Evolutionary conservation across 2,113 vertebrate species (phyloP).

Genomic region (western clawed frog (Xenopus tropicalis)): DNA sequence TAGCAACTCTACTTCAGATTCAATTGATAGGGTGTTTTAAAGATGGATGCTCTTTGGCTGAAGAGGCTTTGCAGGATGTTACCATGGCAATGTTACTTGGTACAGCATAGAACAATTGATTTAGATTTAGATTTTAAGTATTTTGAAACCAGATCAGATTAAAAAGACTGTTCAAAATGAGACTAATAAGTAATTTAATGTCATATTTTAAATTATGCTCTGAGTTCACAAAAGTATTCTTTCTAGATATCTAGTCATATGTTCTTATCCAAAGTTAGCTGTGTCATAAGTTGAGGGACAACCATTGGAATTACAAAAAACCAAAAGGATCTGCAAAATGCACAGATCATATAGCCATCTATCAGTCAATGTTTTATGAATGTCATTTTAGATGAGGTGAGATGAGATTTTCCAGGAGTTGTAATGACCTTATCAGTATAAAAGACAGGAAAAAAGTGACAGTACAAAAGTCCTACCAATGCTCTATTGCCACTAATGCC

Average conservation of each 20-base stretch:
- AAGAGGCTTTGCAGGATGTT: not conserved
- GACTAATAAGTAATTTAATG: not conserved
- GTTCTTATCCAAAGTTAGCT: not conserved
- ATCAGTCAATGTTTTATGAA: too few relatives aligned
- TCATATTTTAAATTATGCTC: constrained; percentile 8
- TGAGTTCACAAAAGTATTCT: not conserved
- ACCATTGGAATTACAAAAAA: too few relatives aligned
- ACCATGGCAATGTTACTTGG: constrained; percentile 9
- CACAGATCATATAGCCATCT: too few relatives aligned
- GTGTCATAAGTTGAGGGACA: not conserved
- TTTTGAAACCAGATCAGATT: not conserved
- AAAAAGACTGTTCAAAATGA: not conserved
- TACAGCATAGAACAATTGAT: not conserved
- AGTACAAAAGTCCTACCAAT: too few relatives aligned
- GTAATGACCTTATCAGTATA: too few relatives aligned
- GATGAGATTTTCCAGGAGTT: too few relatives aligned
- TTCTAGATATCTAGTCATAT: not conserved
- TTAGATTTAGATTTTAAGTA: constrained; percentile 3
- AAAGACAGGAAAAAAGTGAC: too few relatives aligned
- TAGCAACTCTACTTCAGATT: not conserved
- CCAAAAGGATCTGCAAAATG: too few relatives aligned
- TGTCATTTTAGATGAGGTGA: too few relatives aligned
- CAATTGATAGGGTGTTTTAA: constrained; percentile 41
- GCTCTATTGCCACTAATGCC: too few relatives aligned
- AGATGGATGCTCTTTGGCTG: constrained; percentile 22